Conservation (phyloP, 2,113 vertebrate genomes). For the Myiozetetes cayanensis region DNA sequence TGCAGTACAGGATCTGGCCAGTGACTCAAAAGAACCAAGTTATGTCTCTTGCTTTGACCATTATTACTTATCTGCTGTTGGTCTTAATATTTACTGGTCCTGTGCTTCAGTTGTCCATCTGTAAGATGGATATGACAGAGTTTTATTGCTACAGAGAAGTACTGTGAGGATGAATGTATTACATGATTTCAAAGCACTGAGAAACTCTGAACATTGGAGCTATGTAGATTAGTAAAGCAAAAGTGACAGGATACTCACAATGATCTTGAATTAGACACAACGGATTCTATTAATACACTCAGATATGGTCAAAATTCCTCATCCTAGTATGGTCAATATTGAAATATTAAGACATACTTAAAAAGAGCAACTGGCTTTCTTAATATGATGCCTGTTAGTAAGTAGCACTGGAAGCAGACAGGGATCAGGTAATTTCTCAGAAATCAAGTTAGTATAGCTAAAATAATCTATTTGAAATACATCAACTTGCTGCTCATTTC, state of each 20-base stretch:
- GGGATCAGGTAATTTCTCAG: neutral
- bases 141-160: neutral
- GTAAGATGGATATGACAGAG: neutral
- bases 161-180: neutral
- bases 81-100: neutral
- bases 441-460: neutral
- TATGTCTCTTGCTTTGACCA: neutral
- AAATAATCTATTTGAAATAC: neutral
- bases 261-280: neutral
- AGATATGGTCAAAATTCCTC: neutral
- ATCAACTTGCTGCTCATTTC: neutral
- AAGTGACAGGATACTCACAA: neutral
- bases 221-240: neutral
- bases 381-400: neutral
- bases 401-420: neutral
- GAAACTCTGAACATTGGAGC: neutral
- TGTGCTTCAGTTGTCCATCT: neutral
- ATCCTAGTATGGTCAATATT: neutral
- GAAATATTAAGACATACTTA: neutral
- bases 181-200: neutral
- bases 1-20: rapidly evolving
- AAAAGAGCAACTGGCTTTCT: neutral
- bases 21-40: neutral
- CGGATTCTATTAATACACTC: neutral
- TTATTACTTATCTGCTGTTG: neutral